phyloP scores from a whole-genome alignment of 1,140 invertebrate genomes.

The Halotydeus destructor region DNA sequence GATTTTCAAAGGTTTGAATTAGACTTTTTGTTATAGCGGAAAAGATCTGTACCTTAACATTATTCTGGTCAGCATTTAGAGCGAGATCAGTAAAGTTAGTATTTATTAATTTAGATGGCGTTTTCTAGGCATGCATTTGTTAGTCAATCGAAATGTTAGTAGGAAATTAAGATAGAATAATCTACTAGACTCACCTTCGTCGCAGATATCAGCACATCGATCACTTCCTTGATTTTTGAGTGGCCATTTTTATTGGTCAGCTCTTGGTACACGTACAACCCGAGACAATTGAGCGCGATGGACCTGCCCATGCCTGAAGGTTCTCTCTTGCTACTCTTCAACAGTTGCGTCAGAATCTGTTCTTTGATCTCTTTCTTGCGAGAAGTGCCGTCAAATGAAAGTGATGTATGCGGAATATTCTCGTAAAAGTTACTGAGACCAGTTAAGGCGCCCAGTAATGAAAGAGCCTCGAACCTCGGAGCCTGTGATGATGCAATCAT shows the following conservation, averaged over 20 bases:
- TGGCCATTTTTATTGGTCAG: slow-evolving; percentile 40
- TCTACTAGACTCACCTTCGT: slow-evolving; percentile 38
- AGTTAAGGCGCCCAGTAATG: slow-evolving; percentile 62
- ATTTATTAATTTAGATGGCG: too few species aligned
- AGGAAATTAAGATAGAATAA: not conserved
- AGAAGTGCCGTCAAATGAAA: not conserved
- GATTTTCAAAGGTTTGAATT: too few species aligned
- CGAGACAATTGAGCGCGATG: slow-evolving; percentile 64
- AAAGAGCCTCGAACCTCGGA: slow-evolving; percentile 72
- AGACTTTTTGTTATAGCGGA: too few species aligned
- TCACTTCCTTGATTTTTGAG: slow-evolving; percentile 42
- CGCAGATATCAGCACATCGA: slow-evolving; percentile 63
- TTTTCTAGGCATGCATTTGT: too few species aligned
- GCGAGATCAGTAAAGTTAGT: too few species aligned
- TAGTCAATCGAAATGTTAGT: too few species aligned
- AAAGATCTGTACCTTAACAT: too few species aligned
- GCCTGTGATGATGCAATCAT: slow-evolving; percentile 31
- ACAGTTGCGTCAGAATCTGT: slow-evolving; percentile 60
- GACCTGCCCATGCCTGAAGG: slow-evolving; percentile 63
- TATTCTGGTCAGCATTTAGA: too few species aligned
- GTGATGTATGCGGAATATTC: slow-evolving; percentile 22
- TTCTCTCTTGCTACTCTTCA: slow-evolving; percentile 64
- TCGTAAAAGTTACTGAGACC: slow-evolving; percentile 52
- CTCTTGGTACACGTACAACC: slow-evolving; percentile 60
- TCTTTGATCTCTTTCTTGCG: slow-evolving; percentile 56